Evolutionary conservation across 1,140 invertebrate genomes (phyloP), one percentile per base, ranked within the genome.

Genomic region (Nomia melanderi): DNA sequence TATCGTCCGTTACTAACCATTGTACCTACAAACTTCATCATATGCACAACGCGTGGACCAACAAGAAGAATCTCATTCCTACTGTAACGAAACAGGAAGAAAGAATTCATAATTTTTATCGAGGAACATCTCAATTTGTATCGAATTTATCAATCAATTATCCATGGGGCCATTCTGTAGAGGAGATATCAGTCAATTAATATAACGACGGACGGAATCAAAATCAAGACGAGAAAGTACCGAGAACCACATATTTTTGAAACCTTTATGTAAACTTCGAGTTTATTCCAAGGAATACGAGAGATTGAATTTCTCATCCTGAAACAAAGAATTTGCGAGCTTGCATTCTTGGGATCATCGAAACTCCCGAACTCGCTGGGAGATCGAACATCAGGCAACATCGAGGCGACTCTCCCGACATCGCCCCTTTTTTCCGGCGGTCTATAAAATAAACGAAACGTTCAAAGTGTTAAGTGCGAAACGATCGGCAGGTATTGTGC

Each of bases 401-500:
- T n/a, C 77, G 81, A 83, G 81, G 62, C 25, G 82, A 79, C 62
- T 77, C 71, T 79, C 74, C 29, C 12, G 64, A 36, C 14, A 27
- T 50, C 25, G n/a, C 33, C n/a, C 31, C 33, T 41, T 47, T 36
- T 47, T 36, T 0, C 54, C 53, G 47, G 33, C 50, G 57, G 44
- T 60, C 23, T 0, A 12, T 64, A 53, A 17, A 33, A 64, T 36
- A 53, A 77, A 36, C 20, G 3, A 57, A 41, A 5, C 20, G 33
- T 64, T 64, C 14, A 39, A 77, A 84, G 78, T 84, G 70, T 78
- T 80, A 39, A 81, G 81, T 81, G 81, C 74, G 63, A 84, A 71
- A 78, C 81, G 65, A 82, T 83, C 77, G 82, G 57, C 88, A 90
- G 88, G 88, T 88, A 89, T 78, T 88, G 85, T 89, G 81, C 59